Evolutionary conservation across 2,888 invertebrate genomes (phyloP).

Genomic region (Cryptocephalus primarius): DNA sequence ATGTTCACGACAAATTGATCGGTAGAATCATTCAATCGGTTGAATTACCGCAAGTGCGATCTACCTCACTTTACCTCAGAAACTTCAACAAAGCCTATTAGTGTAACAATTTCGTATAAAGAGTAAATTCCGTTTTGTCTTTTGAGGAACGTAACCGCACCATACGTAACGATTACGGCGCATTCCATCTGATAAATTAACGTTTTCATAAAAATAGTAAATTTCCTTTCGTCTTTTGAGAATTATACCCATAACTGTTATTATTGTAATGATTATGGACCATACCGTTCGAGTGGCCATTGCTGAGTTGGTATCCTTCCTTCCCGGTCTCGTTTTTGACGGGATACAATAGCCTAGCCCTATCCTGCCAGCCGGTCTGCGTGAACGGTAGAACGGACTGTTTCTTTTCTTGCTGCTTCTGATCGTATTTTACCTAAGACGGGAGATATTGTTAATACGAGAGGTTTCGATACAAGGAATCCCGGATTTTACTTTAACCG

Average conservation of each 20-base stretch:
- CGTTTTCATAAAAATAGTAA: slow-evolving; percentile 24
- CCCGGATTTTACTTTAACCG: too few species aligned
- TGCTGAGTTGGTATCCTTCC: slow-evolving; percentile 12
- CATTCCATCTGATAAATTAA: too few species aligned
- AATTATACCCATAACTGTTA: slow-evolving; percentile 24
- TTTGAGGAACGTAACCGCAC: too few species aligned
- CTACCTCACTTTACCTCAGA: too few species aligned
- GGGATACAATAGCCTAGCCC: slow-evolving; percentile 53
- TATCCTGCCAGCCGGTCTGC: slow-evolving; percentile 32
- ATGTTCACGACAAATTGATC: too few species aligned
- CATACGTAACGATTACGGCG: too few species aligned
- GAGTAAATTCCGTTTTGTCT: too few species aligned
- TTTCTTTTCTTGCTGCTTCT: slow-evolving; percentile 42
- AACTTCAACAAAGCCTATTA: too few species aligned
- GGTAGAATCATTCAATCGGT: too few species aligned
- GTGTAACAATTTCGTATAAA: too few species aligned
- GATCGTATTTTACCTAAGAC: slow-evolving; percentile 59
- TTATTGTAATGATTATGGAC: slow-evolving; percentile 21
- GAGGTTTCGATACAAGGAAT: too few species aligned
- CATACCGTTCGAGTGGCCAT: slow-evolving; percentile 21
- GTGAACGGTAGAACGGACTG: slow-evolving; percentile 45
- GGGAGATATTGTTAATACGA: background rate
- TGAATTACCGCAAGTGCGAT: too few species aligned
- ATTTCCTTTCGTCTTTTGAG: slow-evolving; percentile 27
- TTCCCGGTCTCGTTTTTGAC: slow-evolving; percentile 13